Percentiles rank a stretch among this genome's conserved stretches.
Conservation (phyloP, 2,797 vertebrate species). For the Cynodonichthys magdalenae region DNA sequence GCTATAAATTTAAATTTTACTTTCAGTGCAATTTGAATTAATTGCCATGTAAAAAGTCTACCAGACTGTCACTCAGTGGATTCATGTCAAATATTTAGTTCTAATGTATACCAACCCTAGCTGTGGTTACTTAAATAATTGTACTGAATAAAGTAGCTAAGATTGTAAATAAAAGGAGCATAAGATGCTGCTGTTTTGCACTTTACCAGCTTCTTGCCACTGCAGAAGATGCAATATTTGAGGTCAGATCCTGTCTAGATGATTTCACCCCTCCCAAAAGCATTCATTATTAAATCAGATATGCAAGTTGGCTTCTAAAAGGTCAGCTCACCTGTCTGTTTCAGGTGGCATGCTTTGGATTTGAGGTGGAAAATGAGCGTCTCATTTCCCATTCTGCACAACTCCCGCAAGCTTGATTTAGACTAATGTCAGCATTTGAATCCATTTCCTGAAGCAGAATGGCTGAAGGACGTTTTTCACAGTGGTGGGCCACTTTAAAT, state of each 20-base stretch:
- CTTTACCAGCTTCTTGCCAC: slow-evolving; percentile 20
- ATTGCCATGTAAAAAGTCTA: not conserved
- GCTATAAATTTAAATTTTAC: slow-evolving; percentile 18
- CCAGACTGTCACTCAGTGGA: not conserved
- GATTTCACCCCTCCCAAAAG: slow-evolving; percentile 39
- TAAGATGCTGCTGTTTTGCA: slow-evolving; percentile 26
- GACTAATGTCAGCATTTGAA: slow-evolving; percentile 55
- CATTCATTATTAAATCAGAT: slow-evolving; percentile 70
- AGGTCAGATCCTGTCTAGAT: slow-evolving; percentile 48
- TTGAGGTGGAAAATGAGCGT: slow-evolving; percentile 50
- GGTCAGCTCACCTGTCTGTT: slow-evolving; percentile 67
- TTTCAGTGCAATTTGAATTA: slow-evolving; percentile 15
- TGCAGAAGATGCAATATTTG: slow-evolving; percentile 65
- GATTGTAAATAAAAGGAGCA: slow-evolving; percentile 33
- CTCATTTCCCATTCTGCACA: slow-evolving; percentile 29
- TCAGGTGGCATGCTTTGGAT: slow-evolving; percentile 38
- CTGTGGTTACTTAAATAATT: slow-evolving; percentile 1
- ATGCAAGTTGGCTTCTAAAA: slow-evolving; percentile 63
- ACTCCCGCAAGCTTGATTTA: slow-evolving; percentile 33
- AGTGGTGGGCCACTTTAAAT: slow-evolving; percentile 33
- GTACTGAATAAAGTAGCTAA: slow-evolving; percentile 19
- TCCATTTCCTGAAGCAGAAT: slow-evolving; percentile 51
- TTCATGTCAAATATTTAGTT: slow-evolving; percentile 1
- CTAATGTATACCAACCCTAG: slow-evolving; percentile 8
- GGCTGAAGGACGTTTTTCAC: slow-evolving; percentile 47